Base-by-base conservation (phyloP, 2,113 vertebrate species). In the Bubo blakistoni region DNA sequence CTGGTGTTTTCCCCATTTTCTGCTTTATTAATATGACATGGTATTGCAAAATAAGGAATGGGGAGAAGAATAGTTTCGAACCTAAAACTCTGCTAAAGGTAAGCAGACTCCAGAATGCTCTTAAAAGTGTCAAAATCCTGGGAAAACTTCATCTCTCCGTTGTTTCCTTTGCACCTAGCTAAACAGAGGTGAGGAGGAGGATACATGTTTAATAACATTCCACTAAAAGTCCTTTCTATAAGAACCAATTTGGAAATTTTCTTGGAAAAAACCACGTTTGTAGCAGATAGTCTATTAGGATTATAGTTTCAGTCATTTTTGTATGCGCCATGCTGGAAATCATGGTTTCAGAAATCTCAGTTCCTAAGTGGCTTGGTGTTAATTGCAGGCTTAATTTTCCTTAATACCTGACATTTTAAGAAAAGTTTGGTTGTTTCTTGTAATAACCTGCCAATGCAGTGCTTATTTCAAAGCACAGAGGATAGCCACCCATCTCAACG, bases 401-500 rank as follows among this genome's bases (percentile, higher is more conserved):
- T 82, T 49, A 34, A 72, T 54, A 29, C 5, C 7, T 42, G 20
- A 21, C 5, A 32, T n/a, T 83, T 80, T 46, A 27, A 87, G 12
- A 71, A 34, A 44, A 51, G 3, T 8, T 34, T 25, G 3, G 25
- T 27, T 4, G 2, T 82, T 67, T 57, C 38, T 63, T 13, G 6
- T 58, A 25, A 10, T 24, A 74, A 42, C 19, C 18, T 25, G 34
- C 26, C 8, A 29, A 27, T 11, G 38, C 15, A 63, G 42, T 0
- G 0, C 44, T 36, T 22, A 8, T 30, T 74, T 80, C 26, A 71
- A 47, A 69, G n/a, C 51, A 14, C 1, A 25, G 74, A 47, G 38
- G 30, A n/a, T 1, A 47, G 19, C 10, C 8, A 14, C 61, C 34
- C 32, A 27, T 65, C 49, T 21, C 38, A 21, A 3, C 0, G 0